Evolutionary conservation across 2,113 vertebrate genomes (phyloP), one percentile per base, ranked within the genome.

Genomic region (Pica pica): DNA sequence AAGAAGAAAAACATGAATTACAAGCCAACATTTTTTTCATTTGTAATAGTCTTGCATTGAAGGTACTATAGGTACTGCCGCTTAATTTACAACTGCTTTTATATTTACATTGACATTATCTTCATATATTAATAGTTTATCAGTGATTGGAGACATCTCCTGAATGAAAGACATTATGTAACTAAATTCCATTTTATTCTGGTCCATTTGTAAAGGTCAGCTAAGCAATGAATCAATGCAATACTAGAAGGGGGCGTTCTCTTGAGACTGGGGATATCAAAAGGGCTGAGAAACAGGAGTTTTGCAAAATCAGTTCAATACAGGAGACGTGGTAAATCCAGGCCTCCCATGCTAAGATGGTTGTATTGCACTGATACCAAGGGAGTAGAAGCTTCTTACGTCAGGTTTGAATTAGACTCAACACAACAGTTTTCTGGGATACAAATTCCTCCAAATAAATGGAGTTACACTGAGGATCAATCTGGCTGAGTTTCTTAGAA

Each of bases 201-300:
- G 37, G 82, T 63, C 44, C 6, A 30, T 80, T 77, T 60, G 27
- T 92, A 95, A 96, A 94, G 94, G 92, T 93, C 93, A 96, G 12
- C 75, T 68, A 67, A 83, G 60, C 60, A 92, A 86, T 83, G 82
- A 95, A 96, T 96, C 92, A 88, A 81, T 95, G 79, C 83, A 71
- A n/a, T 63, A 56, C 52, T 90, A 70, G 93, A 95, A 86, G 41
- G 37, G 67, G 60, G 64, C 47, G 60, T 27, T 94, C 94, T 93
- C 93, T 42, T 88, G 95, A 83, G 92, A 93, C 56, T 71, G 64
- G 17, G 64, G 68, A 60, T 94, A 89, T 41, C 87, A 64, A 89
- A 94, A 83, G 71, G 47, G 47, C 59, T 96, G 90, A 93, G 85
- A 96, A 86, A 88, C 63, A 28, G 35, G 75, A 88, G 71, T 75